phyloP scores from a whole-genome alignment of 2,888 invertebrate species.

The Ochropleura leucogaster region DNA sequence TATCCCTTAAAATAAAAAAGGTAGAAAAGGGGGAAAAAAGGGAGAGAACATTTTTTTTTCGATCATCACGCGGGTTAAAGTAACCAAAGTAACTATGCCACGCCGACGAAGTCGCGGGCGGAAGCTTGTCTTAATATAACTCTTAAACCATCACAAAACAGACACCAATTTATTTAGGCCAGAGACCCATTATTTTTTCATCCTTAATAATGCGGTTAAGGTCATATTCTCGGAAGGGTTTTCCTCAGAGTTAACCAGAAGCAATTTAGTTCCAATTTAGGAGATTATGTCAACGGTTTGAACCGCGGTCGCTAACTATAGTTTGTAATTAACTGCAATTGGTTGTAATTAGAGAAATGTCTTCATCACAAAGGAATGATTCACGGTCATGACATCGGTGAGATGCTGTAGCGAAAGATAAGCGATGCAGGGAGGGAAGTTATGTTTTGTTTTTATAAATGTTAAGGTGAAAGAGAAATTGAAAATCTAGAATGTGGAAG shows the following conservation, averaged over 20 bases:
- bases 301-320: conserved; percentile 53
- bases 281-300: conserved; percentile 52
- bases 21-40: no score
- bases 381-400: conserved; percentile 61
- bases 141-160: not conserved
- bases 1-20: no score
- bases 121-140: no score
- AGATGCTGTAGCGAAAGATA: not conserved
- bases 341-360: conserved; percentile 66
- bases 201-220: conserved; percentile 47
- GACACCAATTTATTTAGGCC: not conserved
- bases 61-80: no score
- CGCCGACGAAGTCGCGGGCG: no score
- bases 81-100: no score
- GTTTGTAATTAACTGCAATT: conserved; percentile 67
- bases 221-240: conserved; percentile 43
- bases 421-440: conserved; percentile 13
- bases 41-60: no score
- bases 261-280: conserved; percentile 39
- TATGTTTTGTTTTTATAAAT: not conserved
- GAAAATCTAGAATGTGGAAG: not conserved
- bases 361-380: conserved; percentile 66
- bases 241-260: not conserved
- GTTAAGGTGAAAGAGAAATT: not conserved
- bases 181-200: conserved; percentile 12